A percentile compares a stretch with the other conserved stretches of the same genome.
Conservation (phyloP, 2,797 vertebrate genomes). For the Brachyalestes nurse region DNA sequence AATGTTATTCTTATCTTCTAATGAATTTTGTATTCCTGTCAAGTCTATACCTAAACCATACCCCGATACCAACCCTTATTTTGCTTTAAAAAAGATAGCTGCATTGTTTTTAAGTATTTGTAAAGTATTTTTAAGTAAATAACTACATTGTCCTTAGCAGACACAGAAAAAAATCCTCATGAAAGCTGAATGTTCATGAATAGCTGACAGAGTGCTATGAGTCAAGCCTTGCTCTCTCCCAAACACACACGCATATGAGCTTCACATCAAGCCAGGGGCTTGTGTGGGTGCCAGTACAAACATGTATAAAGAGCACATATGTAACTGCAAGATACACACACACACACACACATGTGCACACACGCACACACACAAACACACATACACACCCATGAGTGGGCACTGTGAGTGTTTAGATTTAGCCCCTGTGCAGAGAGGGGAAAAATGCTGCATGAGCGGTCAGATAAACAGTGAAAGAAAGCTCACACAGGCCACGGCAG, state of each 20-base stretch:
- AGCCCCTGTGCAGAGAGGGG: conserved; percentile 45
- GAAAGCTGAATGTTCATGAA: background rate
- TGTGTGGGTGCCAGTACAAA: conserved; percentile 42
- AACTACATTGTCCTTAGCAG: background rate
- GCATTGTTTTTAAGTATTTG: no score
- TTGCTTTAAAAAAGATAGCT: no score
- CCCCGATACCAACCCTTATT: no score
- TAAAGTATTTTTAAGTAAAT: no score
- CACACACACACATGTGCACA: conserved; percentile 24
- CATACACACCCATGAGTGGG: conserved; percentile 40
- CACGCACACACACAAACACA: conserved; percentile 34
- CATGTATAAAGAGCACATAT: conserved; percentile 31
- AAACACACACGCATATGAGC: conserved; percentile 13
- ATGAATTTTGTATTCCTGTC: no score
- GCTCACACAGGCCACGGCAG: conserved; percentile 14
- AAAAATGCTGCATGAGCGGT: conserved; percentile 57
- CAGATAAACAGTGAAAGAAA: conserved; percentile 40
- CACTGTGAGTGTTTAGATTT: conserved; percentile 65
- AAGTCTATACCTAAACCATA: no score
- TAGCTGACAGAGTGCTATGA: background rate
- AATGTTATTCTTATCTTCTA: no score
- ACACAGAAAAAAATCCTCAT: background rate
- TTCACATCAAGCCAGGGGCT: conserved; percentile 12
- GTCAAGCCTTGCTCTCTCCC: conserved; percentile 7
- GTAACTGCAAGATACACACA: conserved; percentile 26